Evolutionary conservation across 2,113 vertebrate species (phyloP).

Genomic region (Kobus ellipsiprymnus): DNA sequence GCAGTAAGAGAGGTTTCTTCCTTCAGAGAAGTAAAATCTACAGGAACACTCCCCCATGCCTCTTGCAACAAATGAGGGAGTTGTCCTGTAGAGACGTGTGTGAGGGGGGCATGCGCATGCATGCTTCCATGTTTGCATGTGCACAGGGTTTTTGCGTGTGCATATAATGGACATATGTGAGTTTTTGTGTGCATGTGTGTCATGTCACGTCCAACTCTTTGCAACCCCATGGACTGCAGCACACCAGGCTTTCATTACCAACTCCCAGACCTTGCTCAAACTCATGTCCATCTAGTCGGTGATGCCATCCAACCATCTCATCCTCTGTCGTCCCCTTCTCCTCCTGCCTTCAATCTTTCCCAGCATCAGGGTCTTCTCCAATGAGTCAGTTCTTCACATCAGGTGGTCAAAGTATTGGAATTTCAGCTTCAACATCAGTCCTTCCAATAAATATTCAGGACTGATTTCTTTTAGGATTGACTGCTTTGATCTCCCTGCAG

Average conservation of each 20-base stretch:
- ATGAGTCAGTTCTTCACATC: not conserved
- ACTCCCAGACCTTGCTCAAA: not conserved
- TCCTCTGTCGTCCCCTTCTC: not conserved
- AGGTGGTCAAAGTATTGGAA: not conserved
- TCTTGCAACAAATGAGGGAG: not conserved
- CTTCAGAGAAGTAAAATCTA: not conserved
- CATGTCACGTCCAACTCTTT: not conserved
- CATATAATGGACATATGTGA: not conserved
- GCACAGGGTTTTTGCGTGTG: not conserved
- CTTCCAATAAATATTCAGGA: not conserved
- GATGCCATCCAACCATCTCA: not conserved
- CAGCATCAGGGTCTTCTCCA: not conserved
- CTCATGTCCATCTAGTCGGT: not conserved
- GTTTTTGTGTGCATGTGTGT: not conserved
- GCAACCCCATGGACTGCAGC: not conserved
- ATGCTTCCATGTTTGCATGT: not conserved
- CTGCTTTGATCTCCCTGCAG: not conserved
- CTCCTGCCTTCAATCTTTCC: not conserved
- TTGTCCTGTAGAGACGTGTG: not conserved
- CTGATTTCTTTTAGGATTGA: not conserved
- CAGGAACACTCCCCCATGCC: not conserved
- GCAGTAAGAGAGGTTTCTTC: not conserved
- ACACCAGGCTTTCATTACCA: not conserved
- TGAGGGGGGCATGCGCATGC: fast-evolving
- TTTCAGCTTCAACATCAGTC: not conserved